Percentiles rank a stretch among this genome's conserved stretches.
Conservation (phyloP, 2,888 invertebrate genomes). For the Clepsis dumicolana region DNA sequence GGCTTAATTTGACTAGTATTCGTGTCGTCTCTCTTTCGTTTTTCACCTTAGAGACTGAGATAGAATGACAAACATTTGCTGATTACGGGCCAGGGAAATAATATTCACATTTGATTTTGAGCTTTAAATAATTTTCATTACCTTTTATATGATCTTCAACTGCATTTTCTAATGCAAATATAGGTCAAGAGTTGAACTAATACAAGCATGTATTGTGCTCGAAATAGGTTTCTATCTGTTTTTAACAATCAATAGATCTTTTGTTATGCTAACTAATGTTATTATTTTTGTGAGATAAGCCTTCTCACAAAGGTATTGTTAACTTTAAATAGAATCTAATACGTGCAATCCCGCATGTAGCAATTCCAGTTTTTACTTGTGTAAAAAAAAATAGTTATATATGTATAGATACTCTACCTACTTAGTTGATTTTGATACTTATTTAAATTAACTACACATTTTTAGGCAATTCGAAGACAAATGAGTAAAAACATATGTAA, state of each 20-base stretch:
- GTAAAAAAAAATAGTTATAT: too few relatives aligned
- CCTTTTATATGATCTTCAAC: neutral
- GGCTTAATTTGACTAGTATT: too few relatives aligned
- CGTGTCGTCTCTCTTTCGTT: too few relatives aligned
- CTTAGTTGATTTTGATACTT: too few relatives aligned
- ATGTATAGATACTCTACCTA: too few relatives aligned
- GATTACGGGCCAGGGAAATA: too few relatives aligned
- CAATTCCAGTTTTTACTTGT: too few relatives aligned
- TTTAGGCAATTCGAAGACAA: too few relatives aligned
- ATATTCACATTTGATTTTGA: neutral
- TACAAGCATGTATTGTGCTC: conserved; percentile 13
- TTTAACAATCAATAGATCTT: neutral
- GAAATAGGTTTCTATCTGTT: conserved; percentile 1
- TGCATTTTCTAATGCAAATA: conserved; percentile 25
- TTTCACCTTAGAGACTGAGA: too few relatives aligned
- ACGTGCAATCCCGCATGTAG: conserved; percentile 4
- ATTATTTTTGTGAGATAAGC: conserved; percentile 4
- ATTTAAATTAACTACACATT: too few relatives aligned
- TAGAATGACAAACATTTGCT: too few relatives aligned
- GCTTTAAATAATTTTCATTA: neutral
- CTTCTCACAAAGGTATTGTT: neutral
- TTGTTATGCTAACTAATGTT: conserved; percentile 15
- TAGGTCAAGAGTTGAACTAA: conserved; percentile 8
- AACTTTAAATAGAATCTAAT: conserved; percentile 5
- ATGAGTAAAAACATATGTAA: too few relatives aligned